These are phyloP conservation scores for Stegophylla sp. DNA, from an alignment of 2,888 invertebrate species.

Conservation along the genomic window DNA sequence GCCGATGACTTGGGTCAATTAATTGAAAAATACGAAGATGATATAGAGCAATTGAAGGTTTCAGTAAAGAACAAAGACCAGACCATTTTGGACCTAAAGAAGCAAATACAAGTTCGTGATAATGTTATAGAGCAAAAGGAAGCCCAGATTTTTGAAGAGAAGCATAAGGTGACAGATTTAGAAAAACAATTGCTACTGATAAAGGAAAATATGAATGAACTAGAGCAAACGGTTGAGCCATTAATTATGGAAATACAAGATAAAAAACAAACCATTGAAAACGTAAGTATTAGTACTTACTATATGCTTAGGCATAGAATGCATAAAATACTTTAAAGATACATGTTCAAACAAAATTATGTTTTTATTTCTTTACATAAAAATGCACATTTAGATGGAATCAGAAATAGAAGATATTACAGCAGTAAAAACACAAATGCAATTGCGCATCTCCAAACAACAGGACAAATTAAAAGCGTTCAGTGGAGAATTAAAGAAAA, in stretches of 20 bases:
- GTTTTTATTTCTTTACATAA: no score
- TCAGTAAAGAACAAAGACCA: constrained; percentile 35
- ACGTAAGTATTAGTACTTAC: constrained; percentile 36
- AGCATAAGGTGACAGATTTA: constrained; percentile 49
- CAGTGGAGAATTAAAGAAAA: constrained; percentile 33
- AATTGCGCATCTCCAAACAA: constrained; percentile 29
- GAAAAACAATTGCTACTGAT: constrained; percentile 52
- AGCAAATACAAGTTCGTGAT: constrained; percentile 35
- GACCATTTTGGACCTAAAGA: constrained; percentile 29
- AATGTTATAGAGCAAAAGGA: constrained; percentile 52
- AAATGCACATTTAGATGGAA: no score
- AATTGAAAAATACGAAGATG: constrained; percentile 51
- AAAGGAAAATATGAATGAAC: constrained; percentile 35
- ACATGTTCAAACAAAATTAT: no score
- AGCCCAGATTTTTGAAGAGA: constrained; percentile 39
- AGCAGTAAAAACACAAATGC: constrained; percentile 36
- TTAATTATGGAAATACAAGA: constrained; percentile 49
- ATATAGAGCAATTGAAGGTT: constrained; percentile 56
- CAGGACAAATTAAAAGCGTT: constrained; percentile 54
- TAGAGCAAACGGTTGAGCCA: constrained; percentile 33
- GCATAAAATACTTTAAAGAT: no score
- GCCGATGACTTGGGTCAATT: constrained; percentile 27
- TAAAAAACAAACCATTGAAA: constrained; percentile 33
- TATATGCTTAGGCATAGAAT: no score
- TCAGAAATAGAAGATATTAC: constrained; percentile 47